A percentile compares a stretch with the other conserved stretches of the same genome.
phyloP scores from a whole-genome alignment of 2,113 vertebrate species.

The Caloenas nicobarica region DNA sequence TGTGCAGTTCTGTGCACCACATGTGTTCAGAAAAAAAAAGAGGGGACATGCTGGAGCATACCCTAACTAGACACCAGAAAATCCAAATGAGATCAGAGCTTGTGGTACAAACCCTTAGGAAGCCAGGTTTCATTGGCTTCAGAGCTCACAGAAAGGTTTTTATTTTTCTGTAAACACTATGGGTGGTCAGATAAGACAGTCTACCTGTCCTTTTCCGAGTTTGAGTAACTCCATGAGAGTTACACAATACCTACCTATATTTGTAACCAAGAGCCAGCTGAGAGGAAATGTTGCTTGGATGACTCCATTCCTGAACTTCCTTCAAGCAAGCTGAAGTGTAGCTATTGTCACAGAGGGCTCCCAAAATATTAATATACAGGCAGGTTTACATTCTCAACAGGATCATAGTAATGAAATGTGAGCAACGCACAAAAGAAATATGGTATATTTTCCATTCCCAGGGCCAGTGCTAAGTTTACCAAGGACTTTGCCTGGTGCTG shows the following conservation, averaged over 20 bases:
- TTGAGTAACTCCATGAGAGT: background rate
- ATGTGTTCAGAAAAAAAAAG: background rate
- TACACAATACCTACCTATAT: fast-evolving
- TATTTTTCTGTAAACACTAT: background rate
- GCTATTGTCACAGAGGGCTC: background rate
- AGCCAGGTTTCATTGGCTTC: background rate
- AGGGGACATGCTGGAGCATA: fast-evolving
- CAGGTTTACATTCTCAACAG: background rate
- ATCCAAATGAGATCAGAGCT: fast-evolving
- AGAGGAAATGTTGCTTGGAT: background rate
- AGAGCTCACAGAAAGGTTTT: background rate
- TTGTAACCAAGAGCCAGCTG: background rate
- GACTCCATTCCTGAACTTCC: background rate
- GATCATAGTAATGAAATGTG: background rate
- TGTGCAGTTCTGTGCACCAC: background rate
- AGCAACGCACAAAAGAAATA: background rate
- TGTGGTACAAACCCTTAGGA: background rate
- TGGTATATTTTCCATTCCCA: background rate
- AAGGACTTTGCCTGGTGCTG: background rate
- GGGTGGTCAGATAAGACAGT: background rate
- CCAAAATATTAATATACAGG: background rate
- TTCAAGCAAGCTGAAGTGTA: background rate
- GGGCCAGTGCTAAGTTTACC: background rate
- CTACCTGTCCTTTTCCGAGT: background rate
- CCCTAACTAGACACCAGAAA: background rate